Evolutionary conservation across 2,113 vertebrate genomes (phyloP).

Genomic region (Elaphurus davidianus): DNA sequence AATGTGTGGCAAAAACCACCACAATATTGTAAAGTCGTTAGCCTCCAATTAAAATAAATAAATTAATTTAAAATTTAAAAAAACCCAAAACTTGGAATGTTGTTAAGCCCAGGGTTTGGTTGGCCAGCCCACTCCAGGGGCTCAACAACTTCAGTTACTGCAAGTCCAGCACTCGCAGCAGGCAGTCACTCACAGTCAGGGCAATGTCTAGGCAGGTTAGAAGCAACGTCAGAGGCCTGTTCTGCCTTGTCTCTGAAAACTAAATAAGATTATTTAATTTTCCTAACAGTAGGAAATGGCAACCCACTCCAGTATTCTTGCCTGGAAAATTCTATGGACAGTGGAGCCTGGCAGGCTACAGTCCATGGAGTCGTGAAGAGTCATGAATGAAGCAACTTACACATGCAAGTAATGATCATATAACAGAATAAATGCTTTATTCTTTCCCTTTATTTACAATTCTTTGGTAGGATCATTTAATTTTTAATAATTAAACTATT

Average conservation of each 20-base stretch:
- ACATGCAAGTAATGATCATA: not conserved
- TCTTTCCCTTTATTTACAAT: not conserved
- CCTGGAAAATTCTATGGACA: not conserved
- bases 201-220: not conserved
- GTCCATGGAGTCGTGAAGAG: accelerated
- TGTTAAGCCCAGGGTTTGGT: not conserved
- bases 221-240: not conserved
- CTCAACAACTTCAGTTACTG: not conserved
- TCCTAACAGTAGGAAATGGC: not conserved
- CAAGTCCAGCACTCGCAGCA: not conserved
- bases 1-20: not conserved
- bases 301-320: not conserved
- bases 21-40: not conserved
- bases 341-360: not conserved
- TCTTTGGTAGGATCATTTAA: not conserved
- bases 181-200: not conserved
- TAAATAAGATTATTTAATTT: not conserved
- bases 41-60: not conserved
- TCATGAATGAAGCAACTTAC: not conserved
- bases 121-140: not conserved
- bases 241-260: not conserved
- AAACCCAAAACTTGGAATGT: not conserved
- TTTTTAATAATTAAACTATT: not conserved
- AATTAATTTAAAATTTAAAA: not conserved
- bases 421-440: not conserved